These are phyloP conservation scores for Triplophysa rosa DNA, from an alignment of 2,113 vertebrate species.

Conservation along the genomic window DNA sequence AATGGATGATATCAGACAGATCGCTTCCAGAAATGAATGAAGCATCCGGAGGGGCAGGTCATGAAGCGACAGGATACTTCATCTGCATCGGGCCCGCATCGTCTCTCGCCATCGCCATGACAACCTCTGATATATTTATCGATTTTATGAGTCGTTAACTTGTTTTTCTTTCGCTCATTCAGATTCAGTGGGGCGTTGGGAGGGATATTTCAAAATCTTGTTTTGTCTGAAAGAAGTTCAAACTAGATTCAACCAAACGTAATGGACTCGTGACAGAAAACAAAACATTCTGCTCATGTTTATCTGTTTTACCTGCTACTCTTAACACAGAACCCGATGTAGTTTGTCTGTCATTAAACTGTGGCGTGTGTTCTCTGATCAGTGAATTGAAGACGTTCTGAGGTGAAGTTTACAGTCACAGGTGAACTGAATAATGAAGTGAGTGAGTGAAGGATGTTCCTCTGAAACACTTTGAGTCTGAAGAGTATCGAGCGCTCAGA, in stretches of 20 bases:
- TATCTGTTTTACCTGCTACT: no score
- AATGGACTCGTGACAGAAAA: no score
- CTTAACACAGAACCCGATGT: no score
- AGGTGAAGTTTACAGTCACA: no score
- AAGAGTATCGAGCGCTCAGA: neutral
- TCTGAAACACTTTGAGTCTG: neutral
- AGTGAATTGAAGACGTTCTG: no score
- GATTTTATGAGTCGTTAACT: conserved; percentile 37
- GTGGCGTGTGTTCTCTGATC: no score
- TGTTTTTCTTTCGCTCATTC: neutral
- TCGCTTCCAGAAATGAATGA: conserved; percentile 32
- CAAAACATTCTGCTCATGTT: no score
- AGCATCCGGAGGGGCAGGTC: conserved; percentile 20
- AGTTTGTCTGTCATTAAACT: no score
- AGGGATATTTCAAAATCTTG: no score
- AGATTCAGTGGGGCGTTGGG: neutral
- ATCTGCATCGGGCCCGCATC: conserved; percentile 44
- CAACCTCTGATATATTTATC: conserved; percentile 3
- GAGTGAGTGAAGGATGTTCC: neutral
- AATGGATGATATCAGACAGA: conserved; percentile 48
- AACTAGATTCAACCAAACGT: no score
- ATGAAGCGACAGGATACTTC: conserved; percentile 13
- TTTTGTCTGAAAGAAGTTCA: no score
- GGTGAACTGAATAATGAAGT: no score
- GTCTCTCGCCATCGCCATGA: conserved; percentile 36